Evolutionary conservation across 2,797 vertebrate species (phyloP), one percentile per base, ranked within the genome.

Genomic region (Microcaecilia unicolor): DNA sequence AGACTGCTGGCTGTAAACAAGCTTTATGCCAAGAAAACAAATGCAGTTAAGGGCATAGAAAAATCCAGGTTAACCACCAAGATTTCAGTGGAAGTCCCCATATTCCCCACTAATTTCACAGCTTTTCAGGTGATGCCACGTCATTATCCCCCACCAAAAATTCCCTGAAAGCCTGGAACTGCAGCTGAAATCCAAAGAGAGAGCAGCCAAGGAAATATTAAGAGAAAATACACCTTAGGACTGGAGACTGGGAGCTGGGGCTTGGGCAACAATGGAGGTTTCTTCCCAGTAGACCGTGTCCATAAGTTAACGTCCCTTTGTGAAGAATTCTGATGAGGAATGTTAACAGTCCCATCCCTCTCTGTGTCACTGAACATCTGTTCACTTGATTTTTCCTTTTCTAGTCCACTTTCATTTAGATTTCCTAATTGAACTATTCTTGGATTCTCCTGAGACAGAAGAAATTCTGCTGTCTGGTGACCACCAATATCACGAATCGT

Each of bases 401-500:
- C 14, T 18, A 39, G 22, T 19, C 31, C 4, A 1, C 13, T 1
- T 2, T 7, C 15, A 8, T 26, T 33, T 6, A 16, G 1, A 7
- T 17, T 1, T 10, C 11, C 20, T 3, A 3, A 16, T 7, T 18
- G 42, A 28, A 26, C 12, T 1, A 12, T 48, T 14, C 28, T 31
- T 6, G 47, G 16, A 60, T 72, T 49, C 4, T n/a, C n/a, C n/a
- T n/a, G n/a, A n/a, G n/a, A n/a, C n/a, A n/a, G n/a, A n/a, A 55
- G 31, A 3, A 51, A 41, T 4, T 60, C 72, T 1, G 31, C 25
- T 0, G 63, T 18, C 4, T 82, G 57, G 13, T 83, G 79, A 24
- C 71, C 64, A 21, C 83, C 61, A 61, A 97, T 85, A 71, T 92
- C 83, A 15, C 68, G 82, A 59, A 98, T 70, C 30, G 89, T 86